Evolutionary conservation across 1,140 invertebrate species (phyloP).

Genomic region (Rhopalosiphum maidis): DNA sequence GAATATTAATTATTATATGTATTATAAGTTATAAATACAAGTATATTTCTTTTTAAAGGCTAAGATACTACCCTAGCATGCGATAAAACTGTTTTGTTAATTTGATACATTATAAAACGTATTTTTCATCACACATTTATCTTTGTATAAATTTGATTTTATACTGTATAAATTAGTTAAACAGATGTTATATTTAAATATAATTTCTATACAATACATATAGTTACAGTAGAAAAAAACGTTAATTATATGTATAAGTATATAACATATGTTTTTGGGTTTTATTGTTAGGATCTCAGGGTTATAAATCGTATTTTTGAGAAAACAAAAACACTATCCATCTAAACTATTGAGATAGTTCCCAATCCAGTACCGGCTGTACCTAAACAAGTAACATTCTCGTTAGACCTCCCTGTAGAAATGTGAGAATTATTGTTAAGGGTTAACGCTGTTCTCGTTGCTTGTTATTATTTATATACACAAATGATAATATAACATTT

Average conservation of each 20-base stretch:
- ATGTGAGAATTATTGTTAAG: slow-evolving; percentile 6
- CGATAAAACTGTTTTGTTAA: neutral
- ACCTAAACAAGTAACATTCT: neutral
- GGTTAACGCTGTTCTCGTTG: neutral
- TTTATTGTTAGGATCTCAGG: neutral
- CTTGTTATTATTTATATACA: neutral
- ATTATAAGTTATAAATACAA: neutral
- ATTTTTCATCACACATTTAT: slow-evolving; percentile 30
- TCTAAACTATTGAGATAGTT: neutral
- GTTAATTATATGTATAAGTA: neutral
- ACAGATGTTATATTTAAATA: slow-evolving; percentile 24
- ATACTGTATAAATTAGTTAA: neutral
- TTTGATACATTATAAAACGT: neutral
- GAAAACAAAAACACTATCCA: neutral
- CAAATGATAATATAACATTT: neutral
- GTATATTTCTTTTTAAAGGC: neutral
- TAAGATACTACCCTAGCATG: neutral
- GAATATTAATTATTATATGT: neutral
- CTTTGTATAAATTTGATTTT: neutral
- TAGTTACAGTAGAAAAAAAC: neutral
- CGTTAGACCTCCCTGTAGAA: neutral
- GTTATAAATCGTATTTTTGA: slow-evolving; percentile 33
- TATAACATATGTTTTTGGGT: slow-evolving; percentile 31
- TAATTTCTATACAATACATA: neutral
- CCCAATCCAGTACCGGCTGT: neutral